Conservation (phyloP, 2,888 invertebrate genomes). For the Macaria liturata region DNA sequence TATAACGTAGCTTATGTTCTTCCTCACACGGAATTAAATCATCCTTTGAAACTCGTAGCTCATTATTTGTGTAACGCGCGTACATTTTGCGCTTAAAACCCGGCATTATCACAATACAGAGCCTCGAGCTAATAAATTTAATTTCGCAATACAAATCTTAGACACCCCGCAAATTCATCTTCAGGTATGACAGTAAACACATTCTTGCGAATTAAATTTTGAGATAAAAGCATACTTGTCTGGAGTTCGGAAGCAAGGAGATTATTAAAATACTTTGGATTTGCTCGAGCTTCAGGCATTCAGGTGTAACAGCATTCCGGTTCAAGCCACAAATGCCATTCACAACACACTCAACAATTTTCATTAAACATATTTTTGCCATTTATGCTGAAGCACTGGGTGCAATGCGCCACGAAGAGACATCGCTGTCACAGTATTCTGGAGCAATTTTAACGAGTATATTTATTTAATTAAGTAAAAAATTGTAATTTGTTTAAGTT, state of each 20-base stretch:
- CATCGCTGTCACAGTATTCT: neutral
- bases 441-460: no score
- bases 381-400: slow-evolving; percentile 24
- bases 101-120: neutral
- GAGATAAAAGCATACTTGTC: slow-evolving; percentile 38
- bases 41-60: neutral
- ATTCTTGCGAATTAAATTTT: slow-evolving; percentile 50
- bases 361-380: slow-evolving; percentile 50
- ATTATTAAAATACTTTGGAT: slow-evolving; percentile 67
- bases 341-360: slow-evolving; percentile 51
- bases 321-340: slow-evolving; percentile 36
- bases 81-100: neutral
- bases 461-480: no score
- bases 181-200: slow-evolving; percentile 31
- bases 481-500: no score
- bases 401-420: neutral
- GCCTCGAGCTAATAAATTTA: slow-evolving; percentile 11
- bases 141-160: slow-evolving; percentile 20
- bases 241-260: slow-evolving; percentile 44
- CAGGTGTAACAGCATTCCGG: slow-evolving; percentile 35
- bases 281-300: slow-evolving; percentile 35
- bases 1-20: no score
- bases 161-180: slow-evolving; percentile 27
- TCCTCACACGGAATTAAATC: no score
- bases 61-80: neutral